phyloP scores from a whole-genome alignment of 2,113 vertebrate genomes.

The Phylloscopus trochiloides region DNA sequence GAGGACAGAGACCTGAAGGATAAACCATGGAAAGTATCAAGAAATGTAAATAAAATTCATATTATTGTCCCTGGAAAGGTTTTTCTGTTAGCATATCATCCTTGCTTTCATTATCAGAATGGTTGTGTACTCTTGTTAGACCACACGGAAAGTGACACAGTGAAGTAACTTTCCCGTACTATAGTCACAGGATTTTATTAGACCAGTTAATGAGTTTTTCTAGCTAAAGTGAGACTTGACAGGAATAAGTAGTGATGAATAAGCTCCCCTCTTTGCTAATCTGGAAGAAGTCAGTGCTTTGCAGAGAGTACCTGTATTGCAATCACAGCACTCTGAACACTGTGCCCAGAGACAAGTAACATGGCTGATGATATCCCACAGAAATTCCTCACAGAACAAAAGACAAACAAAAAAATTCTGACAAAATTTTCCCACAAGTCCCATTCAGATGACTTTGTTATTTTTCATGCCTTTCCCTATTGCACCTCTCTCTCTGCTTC shows the following conservation, averaged over 20 bases:
- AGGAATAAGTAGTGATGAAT: not conserved
- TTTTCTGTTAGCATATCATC: not conserved
- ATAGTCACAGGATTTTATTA: not conserved
- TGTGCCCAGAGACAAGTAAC: not conserved
- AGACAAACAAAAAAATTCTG: not conserved
- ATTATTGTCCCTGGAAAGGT: not conserved
- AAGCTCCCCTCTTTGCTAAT: not conserved
- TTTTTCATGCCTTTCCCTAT: not conserved
- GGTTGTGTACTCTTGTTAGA: not conserved
- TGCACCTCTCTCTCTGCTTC: not conserved
- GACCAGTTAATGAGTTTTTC: not conserved
- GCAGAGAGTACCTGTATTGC: not conserved
- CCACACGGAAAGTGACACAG: not conserved
- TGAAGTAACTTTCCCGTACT: not conserved
- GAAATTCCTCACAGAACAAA: not conserved
- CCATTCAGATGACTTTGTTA: not conserved
- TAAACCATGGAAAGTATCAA: not conserved
- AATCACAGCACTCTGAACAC: not conserved
- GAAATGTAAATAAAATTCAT: not conserved
- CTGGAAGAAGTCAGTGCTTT: not conserved
- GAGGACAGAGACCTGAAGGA: not conserved
- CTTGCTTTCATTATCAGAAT: not conserved
- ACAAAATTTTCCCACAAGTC: not conserved
- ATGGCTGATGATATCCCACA: not conserved
- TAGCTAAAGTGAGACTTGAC: not conserved